Conservation (phyloP, 2,113 vertebrate genomes). For the Plectropomus leopardus region DNA sequence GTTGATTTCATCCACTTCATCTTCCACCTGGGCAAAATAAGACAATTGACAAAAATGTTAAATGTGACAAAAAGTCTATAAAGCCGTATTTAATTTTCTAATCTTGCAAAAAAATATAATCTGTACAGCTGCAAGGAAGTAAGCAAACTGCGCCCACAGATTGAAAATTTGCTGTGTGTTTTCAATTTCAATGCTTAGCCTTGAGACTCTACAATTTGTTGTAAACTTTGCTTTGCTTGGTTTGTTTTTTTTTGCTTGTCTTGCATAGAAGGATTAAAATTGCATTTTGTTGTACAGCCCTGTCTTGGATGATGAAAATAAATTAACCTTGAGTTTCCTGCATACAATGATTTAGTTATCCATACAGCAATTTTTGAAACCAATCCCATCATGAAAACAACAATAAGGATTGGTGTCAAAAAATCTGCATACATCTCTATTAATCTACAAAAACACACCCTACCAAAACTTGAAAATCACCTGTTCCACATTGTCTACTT, state of each 20-base stretch:
- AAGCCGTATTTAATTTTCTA: no score
- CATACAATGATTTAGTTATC: neutral
- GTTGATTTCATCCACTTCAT: slow-evolving; percentile 87
- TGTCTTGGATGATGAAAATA: no score
- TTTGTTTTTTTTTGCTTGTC: no score
- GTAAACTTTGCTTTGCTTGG: no score
- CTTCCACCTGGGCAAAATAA: slow-evolving; percentile 80
- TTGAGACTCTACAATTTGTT: neutral
- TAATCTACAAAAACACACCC: neutral
- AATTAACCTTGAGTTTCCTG: neutral
- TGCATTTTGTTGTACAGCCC: no score
- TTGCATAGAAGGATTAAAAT: no score
- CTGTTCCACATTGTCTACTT: slow-evolving; percentile 86
- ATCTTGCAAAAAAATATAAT: no score
- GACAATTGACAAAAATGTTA: slow-evolving; percentile 8
- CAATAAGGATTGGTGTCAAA: neutral
- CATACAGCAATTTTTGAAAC: neutral
- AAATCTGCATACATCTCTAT: neutral
- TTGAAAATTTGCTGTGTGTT: neutral
- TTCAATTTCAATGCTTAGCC: neutral
- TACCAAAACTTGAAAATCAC: slow-evolving; percentile 58
- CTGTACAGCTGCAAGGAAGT: no score
- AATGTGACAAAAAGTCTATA: slow-evolving; percentile 5
- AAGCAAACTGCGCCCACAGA: neutral
- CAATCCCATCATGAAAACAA: neutral